phyloP scores from a whole-genome alignment of 1,140 invertebrate species.

The Amyelois transitella region DNA sequence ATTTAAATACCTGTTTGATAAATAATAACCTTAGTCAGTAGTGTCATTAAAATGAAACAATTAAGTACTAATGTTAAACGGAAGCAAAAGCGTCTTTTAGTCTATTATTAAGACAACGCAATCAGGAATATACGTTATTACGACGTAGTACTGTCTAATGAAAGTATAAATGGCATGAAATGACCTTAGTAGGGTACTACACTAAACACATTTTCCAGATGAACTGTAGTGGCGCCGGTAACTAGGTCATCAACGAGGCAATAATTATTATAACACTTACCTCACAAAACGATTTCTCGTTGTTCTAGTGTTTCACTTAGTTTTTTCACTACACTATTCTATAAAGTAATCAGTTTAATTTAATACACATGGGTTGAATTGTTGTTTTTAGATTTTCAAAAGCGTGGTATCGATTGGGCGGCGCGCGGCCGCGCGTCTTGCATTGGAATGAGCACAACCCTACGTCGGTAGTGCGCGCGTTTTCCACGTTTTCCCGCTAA shows the following conservation, averaged over 20 bases:
- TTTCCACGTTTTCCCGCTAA: constrained; percentile 64
- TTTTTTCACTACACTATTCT: neutral
- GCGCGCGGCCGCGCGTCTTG: constrained; percentile 56
- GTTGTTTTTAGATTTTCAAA: constrained; percentile 31
- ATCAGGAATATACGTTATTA: too few species aligned
- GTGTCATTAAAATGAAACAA: too few species aligned
- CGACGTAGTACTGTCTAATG: too few species aligned
- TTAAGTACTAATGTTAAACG: too few species aligned
- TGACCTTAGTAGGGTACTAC: neutral
- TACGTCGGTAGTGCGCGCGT: constrained; percentile 49
- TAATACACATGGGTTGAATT: constrained; percentile 12
- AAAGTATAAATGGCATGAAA: too few species aligned
- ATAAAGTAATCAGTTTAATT: neutral
- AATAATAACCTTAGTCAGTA: too few species aligned
- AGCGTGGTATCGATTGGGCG: constrained; percentile 56
- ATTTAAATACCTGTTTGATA: too few species aligned
- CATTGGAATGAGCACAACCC: constrained; percentile 52
- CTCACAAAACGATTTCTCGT: constrained; percentile 46
- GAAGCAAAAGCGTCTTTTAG: too few species aligned
- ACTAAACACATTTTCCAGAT: constrained; percentile 9
- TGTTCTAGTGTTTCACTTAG: constrained; percentile 35
- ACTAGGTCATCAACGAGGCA: constrained; percentile 62
- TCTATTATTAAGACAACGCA: too few species aligned
- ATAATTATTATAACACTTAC: constrained; percentile 64
- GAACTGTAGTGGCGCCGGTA: constrained; percentile 19